Evolutionary conservation across 1,140 invertebrate species (phyloP).

Genomic region (Matsumurasca onukii): DNA sequence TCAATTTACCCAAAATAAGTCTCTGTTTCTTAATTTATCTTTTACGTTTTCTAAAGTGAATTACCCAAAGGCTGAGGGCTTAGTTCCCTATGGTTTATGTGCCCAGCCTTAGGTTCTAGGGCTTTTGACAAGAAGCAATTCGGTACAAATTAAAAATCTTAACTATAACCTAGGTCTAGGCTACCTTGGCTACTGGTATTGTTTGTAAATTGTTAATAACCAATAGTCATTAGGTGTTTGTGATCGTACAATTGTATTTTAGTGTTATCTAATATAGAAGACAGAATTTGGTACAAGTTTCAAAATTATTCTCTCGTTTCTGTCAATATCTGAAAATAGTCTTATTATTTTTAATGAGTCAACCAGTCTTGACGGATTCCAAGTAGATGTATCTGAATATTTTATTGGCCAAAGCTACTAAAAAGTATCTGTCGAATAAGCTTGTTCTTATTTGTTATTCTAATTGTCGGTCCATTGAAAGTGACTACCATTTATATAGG

Average conservation of each 20-base stretch:
- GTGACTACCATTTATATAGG: too few species aligned
- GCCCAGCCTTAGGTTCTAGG: too few species aligned
- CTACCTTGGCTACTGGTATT: too few species aligned
- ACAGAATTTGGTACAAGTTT: slow-evolving; percentile 15
- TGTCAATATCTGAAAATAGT: too few species aligned
- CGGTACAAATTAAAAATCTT: too few species aligned
- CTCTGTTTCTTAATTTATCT: too few species aligned
- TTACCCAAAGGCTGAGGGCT: too few species aligned
- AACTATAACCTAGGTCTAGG: too few species aligned
- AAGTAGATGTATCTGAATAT: not conserved
- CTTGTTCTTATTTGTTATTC: not conserved
- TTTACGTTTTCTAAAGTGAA: too few species aligned
- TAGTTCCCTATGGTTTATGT: too few species aligned
- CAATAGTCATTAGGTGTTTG: slow-evolving; percentile 1
- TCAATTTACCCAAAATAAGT: too few species aligned
- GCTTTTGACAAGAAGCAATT: too few species aligned
- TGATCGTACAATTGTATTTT: not conserved
- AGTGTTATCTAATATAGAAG: slow-evolving; percentile 1
- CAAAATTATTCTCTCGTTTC: not conserved
- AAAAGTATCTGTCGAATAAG: not conserved
- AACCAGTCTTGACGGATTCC: not conserved
- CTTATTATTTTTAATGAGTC: not conserved
- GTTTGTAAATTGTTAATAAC: slow-evolving; percentile 5
- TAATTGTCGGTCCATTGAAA: not conserved
- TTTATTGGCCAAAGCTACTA: not conserved